Evolutionary conservation across 2,888 invertebrate genomes (phyloP), one percentile per base, ranked within the genome.

Genomic region (Lepidochitona cinerea): DNA sequence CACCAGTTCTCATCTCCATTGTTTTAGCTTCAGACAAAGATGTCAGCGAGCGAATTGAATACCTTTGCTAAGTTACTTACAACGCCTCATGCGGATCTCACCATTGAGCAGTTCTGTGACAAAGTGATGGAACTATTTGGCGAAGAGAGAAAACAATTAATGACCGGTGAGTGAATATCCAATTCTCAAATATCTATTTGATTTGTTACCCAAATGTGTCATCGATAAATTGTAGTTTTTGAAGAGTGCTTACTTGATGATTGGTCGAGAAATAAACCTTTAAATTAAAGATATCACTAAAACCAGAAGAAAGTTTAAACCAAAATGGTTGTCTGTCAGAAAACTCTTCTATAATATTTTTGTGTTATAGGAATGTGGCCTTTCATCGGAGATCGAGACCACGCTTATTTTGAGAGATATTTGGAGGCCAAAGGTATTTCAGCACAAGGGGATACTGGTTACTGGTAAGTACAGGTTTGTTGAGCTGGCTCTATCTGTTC

Each of bases 101-200:
- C 85, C 0, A 84, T 88, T 66, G 75, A 76, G 9, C 88, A 90
- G 68, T 91, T 91, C 75, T 91, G 90, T 77, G 89, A 91, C 64
- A 88, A 89, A 68, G 87, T 92, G 26, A 81, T 88, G 35, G 88
- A 89, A 64, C 82, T 92, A 37, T 91, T 90, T 78, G 92, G 92
- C 4, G 84, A 87, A 33, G 87, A 89, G 14, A 83, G 91, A 67
- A 90, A 89, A 77, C 85, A 91, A 74, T 81, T 91, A n/a, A 81
- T 91, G 52, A 85, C 89, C 66, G 88, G 91, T 91, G 77, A 75
- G 77, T 70, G n/a, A n/a, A 37, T 26, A 52, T 12, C 9, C 41
- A 41, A 41, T 41, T 18, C 41, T 18, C 41, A 41, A 12, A 18
- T 41, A 12, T 18, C 9, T 41, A 18, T 41, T 41, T 9, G 9